Evolutionary conservation across 2,888 invertebrate genomes (phyloP).

Genomic region (Lasioglossum villosulum): DNA sequence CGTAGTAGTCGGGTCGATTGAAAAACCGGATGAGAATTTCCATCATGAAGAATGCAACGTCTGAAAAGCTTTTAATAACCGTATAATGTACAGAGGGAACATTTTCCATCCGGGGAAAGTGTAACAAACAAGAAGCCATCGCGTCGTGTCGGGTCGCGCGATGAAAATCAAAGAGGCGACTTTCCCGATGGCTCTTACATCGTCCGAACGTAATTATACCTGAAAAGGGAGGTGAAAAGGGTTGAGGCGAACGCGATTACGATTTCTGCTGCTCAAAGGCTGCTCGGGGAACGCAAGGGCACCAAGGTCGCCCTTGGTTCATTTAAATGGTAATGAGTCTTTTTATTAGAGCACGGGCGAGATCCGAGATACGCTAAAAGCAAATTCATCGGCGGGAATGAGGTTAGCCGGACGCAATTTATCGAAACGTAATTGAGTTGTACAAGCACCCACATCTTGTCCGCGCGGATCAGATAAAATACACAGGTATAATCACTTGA

Average conservation of each 20-base stretch:
- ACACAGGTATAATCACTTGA: slow-evolving; percentile 15
- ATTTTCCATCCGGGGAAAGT: not conserved
- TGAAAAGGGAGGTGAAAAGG: not conserved
- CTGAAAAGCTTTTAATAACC: not conserved
- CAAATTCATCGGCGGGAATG: not conserved
- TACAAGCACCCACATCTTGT: not conserved
- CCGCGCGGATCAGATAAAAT: slow-evolving; percentile 11
- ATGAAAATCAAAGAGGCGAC: not conserved
- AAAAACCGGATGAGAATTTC: slow-evolving; percentile 2
- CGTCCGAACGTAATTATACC: not conserved
- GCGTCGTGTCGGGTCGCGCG: not conserved
- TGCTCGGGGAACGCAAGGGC: not conserved
- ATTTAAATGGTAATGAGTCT: slow-evolving; percentile 5
- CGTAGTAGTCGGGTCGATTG: slow-evolving; percentile 5
- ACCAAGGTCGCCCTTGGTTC: not conserved
- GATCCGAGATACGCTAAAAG: slow-evolving; percentile 15
- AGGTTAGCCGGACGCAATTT: not conserved
- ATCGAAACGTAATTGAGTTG: slow-evolving; percentile 29
- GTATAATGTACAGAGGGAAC: not conserved
- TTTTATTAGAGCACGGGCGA: not conserved
- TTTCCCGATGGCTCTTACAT: not conserved
- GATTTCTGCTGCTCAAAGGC: not conserved
- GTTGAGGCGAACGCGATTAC: not conserved
- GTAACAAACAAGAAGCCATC: not conserved
- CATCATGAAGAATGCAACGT: not conserved